These are phyloP conservation scores for Epinotia ramella DNA, from an alignment of 2,888 invertebrate species.

Conservation along the genomic window DNA sequence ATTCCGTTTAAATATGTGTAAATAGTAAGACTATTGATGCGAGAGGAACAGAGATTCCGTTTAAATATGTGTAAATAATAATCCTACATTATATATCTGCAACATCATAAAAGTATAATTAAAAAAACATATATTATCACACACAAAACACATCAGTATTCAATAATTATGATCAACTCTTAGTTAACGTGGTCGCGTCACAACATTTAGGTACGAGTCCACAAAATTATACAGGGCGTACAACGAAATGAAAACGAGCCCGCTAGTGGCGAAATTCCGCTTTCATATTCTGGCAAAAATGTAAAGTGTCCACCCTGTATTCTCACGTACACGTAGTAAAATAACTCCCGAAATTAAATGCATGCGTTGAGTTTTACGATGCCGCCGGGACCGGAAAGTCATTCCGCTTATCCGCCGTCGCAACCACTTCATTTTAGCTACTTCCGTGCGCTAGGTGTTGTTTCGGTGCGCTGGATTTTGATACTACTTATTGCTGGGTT, in stretches of 20 bases:
- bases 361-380: conserved; percentile 77
- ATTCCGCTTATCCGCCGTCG: conserved; percentile 70
- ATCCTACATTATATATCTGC: too few species aligned
- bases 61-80: too few species aligned
- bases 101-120: too few species aligned
- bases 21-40: too few species aligned
- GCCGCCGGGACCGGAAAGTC: conserved; percentile 70
- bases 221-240: conserved; percentile 18
- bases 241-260: conserved; percentile 46
- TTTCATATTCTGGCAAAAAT: conserved; percentile 54
- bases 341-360: conserved; percentile 74
- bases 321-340: conserved; percentile 52
- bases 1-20: too few species aligned
- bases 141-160: not conserved
- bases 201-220: conserved; percentile 10
- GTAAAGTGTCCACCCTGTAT: conserved; percentile 47
- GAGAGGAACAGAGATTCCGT: too few species aligned
- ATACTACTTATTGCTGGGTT: conserved; percentile 49
- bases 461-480: conserved; percentile 63
- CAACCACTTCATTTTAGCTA: conserved; percentile 66
- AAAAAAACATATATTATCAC: not conserved
- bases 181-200: conserved; percentile 3
- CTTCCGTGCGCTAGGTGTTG: conserved; percentile 62
- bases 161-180: conserved; percentile 11
- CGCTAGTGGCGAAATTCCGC: conserved; percentile 50